phyloP scores from a whole-genome alignment of 2,888 invertebrate species.

The Thysanoteuthis rhombus region DNA sequence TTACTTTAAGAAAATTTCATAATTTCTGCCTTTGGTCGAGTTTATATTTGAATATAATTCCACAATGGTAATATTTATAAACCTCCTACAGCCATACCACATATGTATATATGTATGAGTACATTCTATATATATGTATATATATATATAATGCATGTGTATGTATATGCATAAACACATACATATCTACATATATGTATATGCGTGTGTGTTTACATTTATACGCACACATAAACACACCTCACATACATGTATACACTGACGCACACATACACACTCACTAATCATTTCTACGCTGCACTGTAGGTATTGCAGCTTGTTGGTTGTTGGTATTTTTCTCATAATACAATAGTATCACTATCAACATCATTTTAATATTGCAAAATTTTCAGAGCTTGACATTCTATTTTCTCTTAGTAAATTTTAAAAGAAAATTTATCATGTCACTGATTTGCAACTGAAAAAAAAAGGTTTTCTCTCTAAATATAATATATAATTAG shows the following conservation, averaged over 20 bases:
- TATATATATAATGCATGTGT: not conserved
- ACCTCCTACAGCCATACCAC: not conserved
- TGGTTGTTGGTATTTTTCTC: not conserved
- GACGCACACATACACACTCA: not conserved
- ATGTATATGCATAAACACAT: constrained; percentile 1
- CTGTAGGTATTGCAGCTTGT: not conserved
- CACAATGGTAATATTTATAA: not conserved
- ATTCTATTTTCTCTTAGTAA: not conserved
- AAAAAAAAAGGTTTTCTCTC: not conserved
- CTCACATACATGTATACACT: not conserved
- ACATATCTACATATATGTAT: not conserved
- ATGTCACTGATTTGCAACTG: not conserved
- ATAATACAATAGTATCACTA: constrained; percentile 12
- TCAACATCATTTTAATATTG: not conserved
- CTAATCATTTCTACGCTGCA: not conserved
- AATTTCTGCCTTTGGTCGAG: not conserved
- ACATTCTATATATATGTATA: constrained; percentile 14
- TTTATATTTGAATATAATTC: not conserved
- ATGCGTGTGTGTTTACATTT: not conserved
- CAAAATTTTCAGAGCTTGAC: not conserved
- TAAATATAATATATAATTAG: not conserved
- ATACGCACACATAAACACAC: not conserved
- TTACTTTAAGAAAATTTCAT: not conserved
- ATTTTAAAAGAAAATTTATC: not conserved
- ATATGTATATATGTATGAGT: constrained; percentile 18